Evolutionary conservation across 2,797 vertebrate species (phyloP).

Genomic region (Hirundo rustica): DNA sequence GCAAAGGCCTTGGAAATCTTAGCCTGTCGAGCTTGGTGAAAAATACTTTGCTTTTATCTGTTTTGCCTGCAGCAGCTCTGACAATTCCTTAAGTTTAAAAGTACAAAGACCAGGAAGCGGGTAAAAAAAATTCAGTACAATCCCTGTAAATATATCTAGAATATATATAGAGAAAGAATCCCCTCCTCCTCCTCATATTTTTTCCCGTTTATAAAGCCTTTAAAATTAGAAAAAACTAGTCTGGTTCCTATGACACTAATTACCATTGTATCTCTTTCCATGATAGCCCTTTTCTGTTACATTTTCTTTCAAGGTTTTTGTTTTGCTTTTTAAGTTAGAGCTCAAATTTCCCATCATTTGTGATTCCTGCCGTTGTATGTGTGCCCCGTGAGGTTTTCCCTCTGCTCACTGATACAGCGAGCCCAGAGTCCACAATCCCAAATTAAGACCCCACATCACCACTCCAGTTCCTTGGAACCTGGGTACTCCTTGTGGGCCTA

Average conservation of each 20-base stretch:
- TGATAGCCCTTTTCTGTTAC: background rate
- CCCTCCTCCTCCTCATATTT: background rate
- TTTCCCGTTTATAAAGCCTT: background rate
- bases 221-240: background rate
- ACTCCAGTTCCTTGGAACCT: background rate
- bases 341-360: background rate
- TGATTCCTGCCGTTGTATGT: background rate
- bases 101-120: background rate
- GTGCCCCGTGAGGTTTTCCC: background rate
- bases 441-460: background rate
- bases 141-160: background rate
- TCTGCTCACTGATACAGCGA: background rate
- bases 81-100: background rate
- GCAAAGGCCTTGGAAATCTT: background rate
- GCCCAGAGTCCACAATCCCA: background rate
- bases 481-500: background rate
- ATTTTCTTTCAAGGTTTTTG: background rate
- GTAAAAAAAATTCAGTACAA: background rate
- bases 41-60: background rate
- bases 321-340: background rate
- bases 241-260: background rate
- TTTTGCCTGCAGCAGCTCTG: background rate
- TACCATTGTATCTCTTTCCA: background rate
- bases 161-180: background rate
- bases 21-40: background rate